Percentiles rank a stretch among this genome's conserved stretches.
Conservation (phyloP, 1,140 invertebrate species). For the Aricia agestis region DNA sequence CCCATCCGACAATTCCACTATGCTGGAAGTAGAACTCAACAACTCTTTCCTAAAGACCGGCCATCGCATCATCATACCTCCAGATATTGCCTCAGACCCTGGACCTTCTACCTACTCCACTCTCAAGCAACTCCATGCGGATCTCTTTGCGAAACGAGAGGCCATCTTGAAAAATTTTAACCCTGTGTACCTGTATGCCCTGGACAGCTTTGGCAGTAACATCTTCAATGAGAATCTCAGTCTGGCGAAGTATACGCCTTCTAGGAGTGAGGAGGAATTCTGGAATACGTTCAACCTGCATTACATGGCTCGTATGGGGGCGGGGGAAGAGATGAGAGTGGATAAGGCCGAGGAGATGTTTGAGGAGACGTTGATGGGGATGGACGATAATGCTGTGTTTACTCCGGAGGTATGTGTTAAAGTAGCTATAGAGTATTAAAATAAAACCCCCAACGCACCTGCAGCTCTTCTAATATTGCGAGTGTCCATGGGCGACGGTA, state of each 20-base stretch:
- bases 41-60: slow-evolving; percentile 84
- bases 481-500: too few relatives aligned
- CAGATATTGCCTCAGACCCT: slow-evolving; percentile 70
- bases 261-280: slow-evolving; percentile 55
- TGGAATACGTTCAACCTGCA: slow-evolving; percentile 57
- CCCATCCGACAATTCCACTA: slow-evolving; percentile 78
- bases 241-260: slow-evolving; percentile 29
- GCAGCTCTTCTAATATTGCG: too few relatives aligned
- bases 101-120: slow-evolving; percentile 36
- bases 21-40: slow-evolving; percentile 85
- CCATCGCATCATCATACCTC: slow-evolving; percentile 83
- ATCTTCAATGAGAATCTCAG: slow-evolving; percentile 55
- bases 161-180: slow-evolving; percentile 55
- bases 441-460: too few relatives aligned
- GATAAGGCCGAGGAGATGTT: slow-evolving; percentile 27
- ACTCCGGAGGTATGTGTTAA: slow-evolving; percentile 53
- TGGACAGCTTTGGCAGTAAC: slow-evolving; percentile 58
- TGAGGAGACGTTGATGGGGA: slow-evolving; percentile 31
- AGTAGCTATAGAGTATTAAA: too few relatives aligned
- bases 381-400: slow-evolving; percentile 48
- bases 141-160: slow-evolving; percentile 58
- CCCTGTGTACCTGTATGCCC: slow-evolving; percentile 62
- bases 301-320: slow-evolving; percentile 36
- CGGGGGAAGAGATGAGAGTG: slow-evolving; percentile 24
- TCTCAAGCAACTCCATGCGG: slow-evolving; percentile 52